Base-by-base conservation (phyloP, 2,797 vertebrate species). In the Typhlichthys eigenmanni region DNA sequence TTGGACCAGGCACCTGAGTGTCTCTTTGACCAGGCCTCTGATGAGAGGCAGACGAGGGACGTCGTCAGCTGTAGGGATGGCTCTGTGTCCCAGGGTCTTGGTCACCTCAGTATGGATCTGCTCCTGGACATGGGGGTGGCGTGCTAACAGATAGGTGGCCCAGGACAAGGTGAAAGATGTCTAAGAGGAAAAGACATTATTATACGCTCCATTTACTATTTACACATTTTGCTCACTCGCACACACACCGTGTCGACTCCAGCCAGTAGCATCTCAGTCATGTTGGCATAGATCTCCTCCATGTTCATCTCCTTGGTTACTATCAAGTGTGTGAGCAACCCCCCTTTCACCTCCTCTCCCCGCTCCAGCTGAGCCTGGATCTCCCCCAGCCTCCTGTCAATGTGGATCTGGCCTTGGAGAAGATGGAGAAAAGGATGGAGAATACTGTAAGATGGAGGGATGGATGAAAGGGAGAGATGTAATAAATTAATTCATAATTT, bases 191-290 rank as follows among this genome's bases (percentile, higher is more conserved):
- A 49, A 34, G 4, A 16, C 57, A 58, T 14, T 19, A 16, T 13
- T 19, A n/a, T 46, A 29, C 13, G 11, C 32, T 34, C 32, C 32
- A 34, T 34, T 34, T 34, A 34, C 32, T 6, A 34, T 34, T 34
- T 12, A 58, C 60, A 34, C n/a, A 52, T 14, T 58, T 54, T 55
- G 29, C 60, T 53, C 58, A 58, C 61, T 60, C 80, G 89, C 85
- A 94, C 90, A 85, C 83, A 47, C 65, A 89, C 96, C 78, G 95
- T 98, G 85, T 98, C 95, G 0, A 98, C 95, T 2, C 96, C 95
- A 0, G 96, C 96, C 83, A 98, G 89, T 4, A 98, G 94, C 96
- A 98, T 95, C 90, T 98, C 96, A 0, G 96, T 96, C 79, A 93
- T 87, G 49, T 96, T 98, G 80, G 96, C 96, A 0, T 96, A 96